Conservation (phyloP, 2,113 vertebrate species). For the Oreotrochilus melanogaster region DNA sequence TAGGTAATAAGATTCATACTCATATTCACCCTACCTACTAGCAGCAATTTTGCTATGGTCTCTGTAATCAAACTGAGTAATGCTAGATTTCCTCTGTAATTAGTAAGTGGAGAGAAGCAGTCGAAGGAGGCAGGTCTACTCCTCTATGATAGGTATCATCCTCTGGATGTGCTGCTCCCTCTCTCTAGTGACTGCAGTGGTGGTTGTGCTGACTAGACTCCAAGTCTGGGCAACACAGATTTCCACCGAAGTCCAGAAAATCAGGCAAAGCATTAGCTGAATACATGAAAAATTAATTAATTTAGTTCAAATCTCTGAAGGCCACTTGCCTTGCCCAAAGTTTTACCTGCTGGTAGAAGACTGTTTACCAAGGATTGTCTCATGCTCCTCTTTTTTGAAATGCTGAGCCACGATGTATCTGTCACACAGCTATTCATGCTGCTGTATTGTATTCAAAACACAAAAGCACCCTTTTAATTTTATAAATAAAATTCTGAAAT, state of each 20-base stretch:
- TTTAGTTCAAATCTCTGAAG: not conserved
- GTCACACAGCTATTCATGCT: not conserved
- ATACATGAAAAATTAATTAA: not conserved
- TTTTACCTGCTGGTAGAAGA: not conserved
- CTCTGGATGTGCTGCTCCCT: not conserved
- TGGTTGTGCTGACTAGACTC: not conserved
- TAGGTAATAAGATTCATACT: not conserved
- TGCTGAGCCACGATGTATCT: not conserved
- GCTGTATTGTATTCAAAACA: not conserved
- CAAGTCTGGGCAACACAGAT: not conserved
- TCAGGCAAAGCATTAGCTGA: not conserved
- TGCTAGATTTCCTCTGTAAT: not conserved
- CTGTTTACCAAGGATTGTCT: not conserved
- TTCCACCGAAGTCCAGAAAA: not conserved
- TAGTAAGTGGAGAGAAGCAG: not conserved
- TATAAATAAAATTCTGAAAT: not conserved
- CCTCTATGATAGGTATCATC: fast-evolving
- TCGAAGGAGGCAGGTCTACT: not conserved
- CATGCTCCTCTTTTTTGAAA: not conserved
- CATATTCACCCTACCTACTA: not conserved
- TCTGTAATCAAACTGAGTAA: not conserved
- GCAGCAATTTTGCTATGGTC: not conserved
- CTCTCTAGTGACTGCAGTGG: not conserved
- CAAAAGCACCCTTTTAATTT: not conserved
- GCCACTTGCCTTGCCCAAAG: not conserved